Evolutionary conservation across 2,888 invertebrate species (phyloP), one percentile per base, ranked within the genome.

Genomic region (Amaurobius ferox): DNA sequence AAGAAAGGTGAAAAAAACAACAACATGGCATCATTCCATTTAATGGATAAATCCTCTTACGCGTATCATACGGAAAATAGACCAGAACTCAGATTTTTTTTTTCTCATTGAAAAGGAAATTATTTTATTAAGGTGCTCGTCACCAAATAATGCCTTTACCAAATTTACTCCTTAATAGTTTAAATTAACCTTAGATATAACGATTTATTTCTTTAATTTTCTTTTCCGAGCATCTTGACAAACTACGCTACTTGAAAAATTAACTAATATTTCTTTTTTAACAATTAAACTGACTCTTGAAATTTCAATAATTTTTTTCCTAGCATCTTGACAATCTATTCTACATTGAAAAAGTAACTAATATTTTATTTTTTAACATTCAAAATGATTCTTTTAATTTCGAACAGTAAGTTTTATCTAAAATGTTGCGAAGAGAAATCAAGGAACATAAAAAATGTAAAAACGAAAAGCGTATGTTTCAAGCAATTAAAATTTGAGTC

Each of bases 141-240:
- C 35, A 40, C 23, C 16, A 39, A 35, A 35, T 62, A 39, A 73
- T 23, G 32, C 39, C 35, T 62, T 61, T 62, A 61, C 26, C 61
- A 62, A 73, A 73, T 73, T 62, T 73, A 62, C 28, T 73, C 62
- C 73, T 73, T 73, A 73, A 73, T 73, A 62, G 62, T 61, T 73
- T 73, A 61, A 73, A 73, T 73, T 73, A 73, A 73, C 29, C 62
- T 30, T 62, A 19, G 48, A 19, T 19, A 48, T 30, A 73, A n/a
- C n/a, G n/a, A n/a, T n/a, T n/a, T n/a, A n/a, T n/a, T n/a, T n/a
- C n/a, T n/a, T n/a, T n/a, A n/a, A n/a, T n/a, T n/a, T n/a, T n/a
- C n/a, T n/a, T n/a, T n/a, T n/a, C n/a, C n/a, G n/a, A n/a, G n/a
- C n/a, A n/a, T n/a, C n/a, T n/a, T n/a, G n/a, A n/a, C n/a, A n/a